Percentiles rank a stretch among this genome's conserved stretches.
Evolutionary conservation across 2,888 invertebrate species (phyloP).

Genomic region (Saturnia japonica): DNA sequence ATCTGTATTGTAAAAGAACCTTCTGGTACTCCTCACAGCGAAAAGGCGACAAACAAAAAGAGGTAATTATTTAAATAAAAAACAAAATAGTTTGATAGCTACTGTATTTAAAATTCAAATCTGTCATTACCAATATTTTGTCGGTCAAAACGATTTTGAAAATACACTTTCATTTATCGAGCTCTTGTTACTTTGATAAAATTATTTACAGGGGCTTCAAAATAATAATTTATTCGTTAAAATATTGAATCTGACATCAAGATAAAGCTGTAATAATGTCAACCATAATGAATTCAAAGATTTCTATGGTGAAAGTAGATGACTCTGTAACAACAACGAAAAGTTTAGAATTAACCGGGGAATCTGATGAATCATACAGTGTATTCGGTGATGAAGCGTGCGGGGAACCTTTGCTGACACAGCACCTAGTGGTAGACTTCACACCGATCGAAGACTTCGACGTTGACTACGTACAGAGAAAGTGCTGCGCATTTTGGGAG

Average conservation of each 20-base stretch:
- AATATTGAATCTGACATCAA: too few relatives aligned
- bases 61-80: background rate
- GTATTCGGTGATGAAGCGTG: constrained; percentile 32
- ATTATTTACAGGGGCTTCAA: too few relatives aligned
- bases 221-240: too few relatives aligned
- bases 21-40: background rate
- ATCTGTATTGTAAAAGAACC: too few relatives aligned
- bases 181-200: too few relatives aligned
- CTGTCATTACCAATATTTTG: background rate
- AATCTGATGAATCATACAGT: constrained; percentile 21
- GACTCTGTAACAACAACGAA: constrained; percentile 12
- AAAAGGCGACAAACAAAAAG: background rate
- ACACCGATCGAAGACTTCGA: constrained; percentile 39
- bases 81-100: background rate
- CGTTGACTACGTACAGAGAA: constrained; percentile 36
- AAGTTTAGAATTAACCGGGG: too few relatives aligned
- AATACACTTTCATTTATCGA: too few relatives aligned
- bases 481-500: constrained; percentile 48
- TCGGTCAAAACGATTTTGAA: too few relatives aligned
- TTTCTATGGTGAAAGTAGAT: background rate
- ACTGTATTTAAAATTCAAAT: background rate
- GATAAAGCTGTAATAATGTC: background rate
- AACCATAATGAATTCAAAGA: background rate
- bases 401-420: constrained; percentile 28
- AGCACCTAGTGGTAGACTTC: constrained; percentile 30